phyloP scores from a whole-genome alignment of 1,140 invertebrate genomes.

The Macrobrachium nipponense region DNA sequence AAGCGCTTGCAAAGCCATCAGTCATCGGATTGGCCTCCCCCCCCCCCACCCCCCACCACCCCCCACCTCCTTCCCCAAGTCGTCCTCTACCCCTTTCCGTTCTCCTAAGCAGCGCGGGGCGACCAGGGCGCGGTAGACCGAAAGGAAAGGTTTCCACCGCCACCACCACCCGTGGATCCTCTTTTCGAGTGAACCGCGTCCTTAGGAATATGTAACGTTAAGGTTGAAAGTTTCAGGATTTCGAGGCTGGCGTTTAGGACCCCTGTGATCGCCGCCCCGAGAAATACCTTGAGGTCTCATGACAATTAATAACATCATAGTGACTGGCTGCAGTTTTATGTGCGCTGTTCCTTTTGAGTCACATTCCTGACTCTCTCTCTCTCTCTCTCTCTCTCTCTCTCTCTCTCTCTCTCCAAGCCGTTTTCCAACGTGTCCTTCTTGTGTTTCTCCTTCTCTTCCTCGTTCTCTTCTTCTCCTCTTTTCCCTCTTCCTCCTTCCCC shows the following conservation, averaged over 20 bases:
- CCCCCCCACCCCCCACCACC: not conserved
- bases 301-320: constrained; percentile 56
- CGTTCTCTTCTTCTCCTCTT: no score
- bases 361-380: no score
- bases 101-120: no score
- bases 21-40: not conserved
- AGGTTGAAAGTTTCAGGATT: constrained; percentile 30
- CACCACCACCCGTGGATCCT: not conserved
- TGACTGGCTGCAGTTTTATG: constrained; percentile 58
- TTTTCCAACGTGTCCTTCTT: no score
- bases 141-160: constrained; percentile 27
- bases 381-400: no score
- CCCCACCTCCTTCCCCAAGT: not conserved
- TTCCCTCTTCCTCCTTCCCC: no score
- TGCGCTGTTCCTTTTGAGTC: not conserved
- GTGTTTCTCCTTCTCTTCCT: no score
- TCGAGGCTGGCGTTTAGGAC: constrained; percentile 20
- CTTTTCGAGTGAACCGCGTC: constrained; percentile 39
- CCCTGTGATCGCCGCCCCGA: constrained; percentile 11
- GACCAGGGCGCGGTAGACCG: not conserved
- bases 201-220: constrained; percentile 33
- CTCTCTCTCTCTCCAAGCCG: no score
- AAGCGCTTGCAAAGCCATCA: not conserved
- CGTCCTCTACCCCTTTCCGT: no score
- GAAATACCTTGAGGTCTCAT: constrained; percentile 52